Percentiles rank a stretch among this genome's conserved stretches.
phyloP scores from a whole-genome alignment of 2,797 vertebrate species.

The Ptychadena robeensis region DNA sequence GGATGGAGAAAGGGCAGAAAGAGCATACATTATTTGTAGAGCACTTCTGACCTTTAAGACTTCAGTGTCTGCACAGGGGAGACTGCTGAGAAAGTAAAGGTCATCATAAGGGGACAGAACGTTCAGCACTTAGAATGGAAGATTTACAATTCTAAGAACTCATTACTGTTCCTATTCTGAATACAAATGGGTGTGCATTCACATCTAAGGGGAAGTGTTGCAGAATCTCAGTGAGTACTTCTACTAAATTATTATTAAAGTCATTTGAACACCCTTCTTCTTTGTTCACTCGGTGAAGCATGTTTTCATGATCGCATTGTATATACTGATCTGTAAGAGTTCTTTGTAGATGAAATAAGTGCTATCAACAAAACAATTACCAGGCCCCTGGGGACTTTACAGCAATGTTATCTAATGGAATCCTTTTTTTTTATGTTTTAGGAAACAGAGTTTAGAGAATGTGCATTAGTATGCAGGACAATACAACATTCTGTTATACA shows the following conservation, averaged over 20 bases:
- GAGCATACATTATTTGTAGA: slow-evolving; percentile 37
- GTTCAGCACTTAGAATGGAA: background rate
- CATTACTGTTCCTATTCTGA: background rate
- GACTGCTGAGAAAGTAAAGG: slow-evolving; percentile 46
- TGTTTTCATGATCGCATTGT: background rate
- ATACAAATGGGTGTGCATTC: background rate
- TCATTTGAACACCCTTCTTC: background rate
- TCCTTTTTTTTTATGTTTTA: too few relatives aligned
- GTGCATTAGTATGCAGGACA: too few relatives aligned
- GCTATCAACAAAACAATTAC: too few relatives aligned
- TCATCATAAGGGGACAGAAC: slow-evolving; percentile 19
- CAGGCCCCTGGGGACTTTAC: too few relatives aligned
- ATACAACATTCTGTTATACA: too few relatives aligned
- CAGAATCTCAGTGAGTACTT: background rate
- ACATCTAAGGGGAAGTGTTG: background rate
- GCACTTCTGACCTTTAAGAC: slow-evolving; percentile 39
- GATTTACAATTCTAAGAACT: background rate
- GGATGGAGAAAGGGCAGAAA: slow-evolving; percentile 25
- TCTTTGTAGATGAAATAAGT: too few relatives aligned
- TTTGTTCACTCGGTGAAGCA: background rate
- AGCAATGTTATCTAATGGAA: too few relatives aligned
- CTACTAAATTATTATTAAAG: background rate
- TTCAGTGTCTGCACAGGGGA: background rate
- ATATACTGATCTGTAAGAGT: too few relatives aligned
- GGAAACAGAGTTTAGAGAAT: too few relatives aligned